Evolutionary conservation across 2,888 invertebrate genomes (phyloP).

Genomic region (Cerceris ruficornis): DNA sequence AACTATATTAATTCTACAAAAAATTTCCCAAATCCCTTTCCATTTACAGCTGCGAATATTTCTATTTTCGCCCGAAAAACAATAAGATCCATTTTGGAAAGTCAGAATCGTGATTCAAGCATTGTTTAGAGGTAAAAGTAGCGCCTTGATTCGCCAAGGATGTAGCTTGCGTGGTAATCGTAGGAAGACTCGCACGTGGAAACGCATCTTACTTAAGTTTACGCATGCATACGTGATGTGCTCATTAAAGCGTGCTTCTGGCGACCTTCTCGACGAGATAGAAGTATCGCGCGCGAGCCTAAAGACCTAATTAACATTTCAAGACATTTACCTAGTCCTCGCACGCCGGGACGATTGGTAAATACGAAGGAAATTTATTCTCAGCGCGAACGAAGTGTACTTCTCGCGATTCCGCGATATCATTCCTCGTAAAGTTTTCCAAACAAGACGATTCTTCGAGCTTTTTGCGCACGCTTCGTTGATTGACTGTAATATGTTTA

Average conservation of each 20-base stretch:
- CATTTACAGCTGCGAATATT: no score
- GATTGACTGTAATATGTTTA: no score
- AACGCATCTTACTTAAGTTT: constrained; percentile 52
- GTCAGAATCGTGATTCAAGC: constrained; percentile 18
- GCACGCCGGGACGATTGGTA: constrained; percentile 1
- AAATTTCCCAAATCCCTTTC: no score
- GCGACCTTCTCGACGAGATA: constrained; percentile 44
- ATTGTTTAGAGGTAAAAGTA: constrained; percentile 36
- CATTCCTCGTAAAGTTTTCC: no score
- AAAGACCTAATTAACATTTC: constrained; percentile 52
- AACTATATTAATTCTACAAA: no score
- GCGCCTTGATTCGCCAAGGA: constrained; percentile 45
- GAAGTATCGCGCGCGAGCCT: constrained; percentile 39
- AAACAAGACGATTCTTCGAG: no score
- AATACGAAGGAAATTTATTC: no score
- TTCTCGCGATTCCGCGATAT: no score
- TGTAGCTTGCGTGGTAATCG: constrained; percentile 27
- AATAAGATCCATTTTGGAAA: no score
- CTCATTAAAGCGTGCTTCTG: constrained; percentile 48
- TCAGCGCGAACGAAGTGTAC: no score
- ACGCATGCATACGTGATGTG: constrained; percentile 53
- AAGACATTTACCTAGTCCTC: constrained; percentile 8
- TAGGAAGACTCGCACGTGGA: constrained; percentile 56
- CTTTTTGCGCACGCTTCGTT: no score
- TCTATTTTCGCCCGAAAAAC: no score